Conservation (phyloP, 2,797 vertebrate genomes). For the Mormyrus hasselquistii region DNA sequence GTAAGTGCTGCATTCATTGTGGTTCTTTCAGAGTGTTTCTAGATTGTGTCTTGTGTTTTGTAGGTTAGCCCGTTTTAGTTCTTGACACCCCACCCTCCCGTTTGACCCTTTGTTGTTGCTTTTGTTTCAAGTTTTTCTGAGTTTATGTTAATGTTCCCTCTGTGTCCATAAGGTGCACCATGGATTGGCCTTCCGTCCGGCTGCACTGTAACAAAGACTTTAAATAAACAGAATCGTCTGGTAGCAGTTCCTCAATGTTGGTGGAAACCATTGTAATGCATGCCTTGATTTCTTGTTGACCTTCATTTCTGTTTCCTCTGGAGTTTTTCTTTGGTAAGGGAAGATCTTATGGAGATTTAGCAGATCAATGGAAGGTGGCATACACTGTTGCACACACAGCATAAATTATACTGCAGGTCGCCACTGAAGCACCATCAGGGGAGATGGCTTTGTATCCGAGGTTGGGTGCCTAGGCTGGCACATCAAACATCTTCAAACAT, state of each 20-base stretch:
- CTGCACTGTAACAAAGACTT: background rate
- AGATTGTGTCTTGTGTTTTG: background rate
- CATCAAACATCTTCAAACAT: background rate
- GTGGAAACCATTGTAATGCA: background rate
- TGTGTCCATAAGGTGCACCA: background rate
- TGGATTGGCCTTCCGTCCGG: background rate
- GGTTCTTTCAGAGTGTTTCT: background rate
- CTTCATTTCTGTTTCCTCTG: background rate
- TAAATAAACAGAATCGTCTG: background rate
- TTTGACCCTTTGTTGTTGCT: background rate
- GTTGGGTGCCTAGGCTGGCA: background rate
- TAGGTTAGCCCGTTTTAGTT: background rate
- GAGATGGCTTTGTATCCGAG: background rate
- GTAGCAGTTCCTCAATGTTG: background rate
- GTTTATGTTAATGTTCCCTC: background rate
- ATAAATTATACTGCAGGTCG: background rate
- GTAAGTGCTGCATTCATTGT: background rate
- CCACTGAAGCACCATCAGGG: background rate
- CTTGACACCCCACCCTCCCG: background rate
- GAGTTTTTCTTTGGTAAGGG: constrained; percentile 1
- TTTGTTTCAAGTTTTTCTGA: background rate
- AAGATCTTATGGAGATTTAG: background rate
- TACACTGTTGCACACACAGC: background rate
- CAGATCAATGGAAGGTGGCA: background rate
- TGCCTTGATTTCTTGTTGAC: background rate